phyloP scores from a whole-genome alignment of 2,113 vertebrate genomes.

The Thalassoma bifasciatum region DNA sequence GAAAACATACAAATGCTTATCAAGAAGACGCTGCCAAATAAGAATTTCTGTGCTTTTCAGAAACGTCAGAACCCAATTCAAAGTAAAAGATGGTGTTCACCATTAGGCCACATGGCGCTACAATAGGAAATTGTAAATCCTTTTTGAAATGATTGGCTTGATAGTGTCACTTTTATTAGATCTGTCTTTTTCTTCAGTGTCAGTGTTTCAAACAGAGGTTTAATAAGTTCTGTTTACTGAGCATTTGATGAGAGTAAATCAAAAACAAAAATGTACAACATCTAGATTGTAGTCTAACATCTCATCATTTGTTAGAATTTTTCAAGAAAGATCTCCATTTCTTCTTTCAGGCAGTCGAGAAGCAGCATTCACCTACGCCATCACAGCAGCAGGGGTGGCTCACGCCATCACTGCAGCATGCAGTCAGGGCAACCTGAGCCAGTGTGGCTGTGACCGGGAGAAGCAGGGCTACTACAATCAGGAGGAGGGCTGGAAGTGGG shows the following conservation, averaged over 20 bases:
- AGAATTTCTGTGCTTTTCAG: not conserved
- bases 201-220: no score
- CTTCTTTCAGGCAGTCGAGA: constrained; percentile 93
- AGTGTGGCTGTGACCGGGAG: constrained; percentile 97
- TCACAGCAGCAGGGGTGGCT: constrained; percentile 96
- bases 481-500: constrained; percentile 99
- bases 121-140: no score
- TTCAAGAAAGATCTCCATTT: constrained; percentile 42
- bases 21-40: constrained; percentile 4
- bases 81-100: not conserved
- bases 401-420: constrained; percentile 97
- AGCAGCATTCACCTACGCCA: constrained; percentile 98
- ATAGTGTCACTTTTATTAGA: no score
- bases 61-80: not conserved
- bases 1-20: constrained; percentile 33
- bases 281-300: not conserved
- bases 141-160: no score
- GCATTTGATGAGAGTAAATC: no score
- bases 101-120: no score
- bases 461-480: constrained; percentile 99
- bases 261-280: no score
- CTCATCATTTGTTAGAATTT: not conserved
- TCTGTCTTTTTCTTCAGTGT: no score
- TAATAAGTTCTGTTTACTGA: no score
- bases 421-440: constrained; percentile 98